Evolutionary conservation across 2,888 invertebrate species (phyloP).

Genomic region (Harpagoxenus sublaevis): DNA sequence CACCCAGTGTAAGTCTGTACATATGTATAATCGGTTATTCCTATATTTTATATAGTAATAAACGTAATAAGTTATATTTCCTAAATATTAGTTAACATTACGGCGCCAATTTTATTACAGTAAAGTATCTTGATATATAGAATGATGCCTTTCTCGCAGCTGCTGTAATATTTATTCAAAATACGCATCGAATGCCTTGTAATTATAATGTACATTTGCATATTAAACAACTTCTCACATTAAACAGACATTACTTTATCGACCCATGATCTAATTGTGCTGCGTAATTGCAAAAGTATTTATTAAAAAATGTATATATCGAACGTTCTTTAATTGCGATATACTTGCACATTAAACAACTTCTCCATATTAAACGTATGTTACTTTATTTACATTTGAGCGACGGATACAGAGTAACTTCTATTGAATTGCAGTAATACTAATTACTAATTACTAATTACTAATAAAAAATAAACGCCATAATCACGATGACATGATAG

Average conservation of each 20-base stretch:
- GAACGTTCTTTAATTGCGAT: conserved; percentile 26
- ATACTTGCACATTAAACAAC: conserved; percentile 66
- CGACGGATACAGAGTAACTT: conserved; percentile 78
- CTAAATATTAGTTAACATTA: conserved; percentile 32
- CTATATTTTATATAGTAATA: conserved; percentile 24
- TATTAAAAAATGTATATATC: conserved; percentile 23
- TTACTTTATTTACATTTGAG: conserved; percentile 82
- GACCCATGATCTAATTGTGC: conserved; percentile 9
- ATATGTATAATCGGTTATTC: conserved; percentile 38
- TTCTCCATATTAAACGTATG: conserved; percentile 77
- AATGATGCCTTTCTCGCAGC: not conserved
- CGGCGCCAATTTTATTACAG: conserved; percentile 31
- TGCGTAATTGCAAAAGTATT: conserved; percentile 27
- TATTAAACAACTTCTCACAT: conserved; percentile 37
- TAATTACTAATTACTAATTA: conserved; percentile 67
- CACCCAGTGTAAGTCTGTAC: conserved; percentile 4
- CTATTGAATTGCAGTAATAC: conserved; percentile 73
- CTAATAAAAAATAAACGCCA: conserved; percentile 66
- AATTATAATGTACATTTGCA: conserved; percentile 45
- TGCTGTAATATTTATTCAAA: conserved; percentile 45
- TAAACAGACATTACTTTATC: conserved; percentile 26
- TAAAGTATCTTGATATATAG: conserved; percentile 25
- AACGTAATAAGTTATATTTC: conserved; percentile 19
- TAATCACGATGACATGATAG: conserved; percentile 18
- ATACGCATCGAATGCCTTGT: conserved; percentile 31